Evolutionary conservation across 2,797 vertebrate genomes (phyloP).

Genomic region (Chaetodon trifasciatus): DNA sequence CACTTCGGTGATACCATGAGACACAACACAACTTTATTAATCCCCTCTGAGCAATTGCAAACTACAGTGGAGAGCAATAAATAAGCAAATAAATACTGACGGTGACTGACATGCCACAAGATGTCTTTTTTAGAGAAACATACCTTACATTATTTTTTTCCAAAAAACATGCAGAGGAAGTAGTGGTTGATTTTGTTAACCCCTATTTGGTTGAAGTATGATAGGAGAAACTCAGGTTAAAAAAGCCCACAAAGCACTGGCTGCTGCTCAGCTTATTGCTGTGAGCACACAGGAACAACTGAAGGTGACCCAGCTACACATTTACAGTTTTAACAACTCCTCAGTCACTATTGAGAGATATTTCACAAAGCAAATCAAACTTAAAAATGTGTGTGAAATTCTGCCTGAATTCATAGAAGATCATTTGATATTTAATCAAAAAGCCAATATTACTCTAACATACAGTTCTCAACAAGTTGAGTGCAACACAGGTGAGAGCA

Average conservation of each 20-base stretch:
- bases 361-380: neutral
- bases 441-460: neutral
- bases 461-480: no score
- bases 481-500: no score
- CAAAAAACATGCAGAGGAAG: neutral
- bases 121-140: neutral
- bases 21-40: constrained; percentile 42
- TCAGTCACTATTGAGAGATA: neutral
- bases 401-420: neutral
- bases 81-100: constrained; percentile 23
- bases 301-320: neutral
- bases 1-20: constrained; percentile 31
- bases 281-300: neutral
- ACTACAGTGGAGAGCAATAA: constrained; percentile 18
- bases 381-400: neutral
- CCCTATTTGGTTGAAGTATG: neutral
- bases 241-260: neutral
- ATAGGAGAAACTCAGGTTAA: neutral
- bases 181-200: neutral
- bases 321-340: neutral
- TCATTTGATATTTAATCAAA: neutral
- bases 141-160: neutral
- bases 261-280: neutral
- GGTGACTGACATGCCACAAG: neutral
- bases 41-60: constrained; percentile 36